Conservation (phyloP, 1,140 invertebrate genomes). For the Steinernema feltiae region DNA sequence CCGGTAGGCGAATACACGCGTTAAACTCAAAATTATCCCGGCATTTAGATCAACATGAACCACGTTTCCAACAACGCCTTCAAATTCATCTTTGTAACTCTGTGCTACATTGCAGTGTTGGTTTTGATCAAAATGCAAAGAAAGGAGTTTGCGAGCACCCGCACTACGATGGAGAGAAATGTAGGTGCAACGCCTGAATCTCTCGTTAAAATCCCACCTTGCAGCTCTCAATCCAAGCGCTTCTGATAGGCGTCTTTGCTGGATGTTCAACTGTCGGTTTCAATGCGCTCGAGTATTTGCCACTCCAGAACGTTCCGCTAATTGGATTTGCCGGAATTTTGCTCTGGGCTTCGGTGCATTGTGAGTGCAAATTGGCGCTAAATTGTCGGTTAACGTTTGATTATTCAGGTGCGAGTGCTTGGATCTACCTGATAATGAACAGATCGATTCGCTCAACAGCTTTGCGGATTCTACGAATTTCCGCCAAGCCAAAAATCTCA, state of each 20-base stretch:
- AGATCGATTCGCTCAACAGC: too few relatives aligned
- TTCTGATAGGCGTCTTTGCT: neutral
- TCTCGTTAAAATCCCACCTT: neutral
- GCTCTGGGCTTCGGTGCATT: neutral
- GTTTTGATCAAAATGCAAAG: neutral
- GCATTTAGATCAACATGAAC: neutral
- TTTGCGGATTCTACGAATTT: too few relatives aligned
- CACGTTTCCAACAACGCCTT: neutral
- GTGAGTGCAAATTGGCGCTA: too few relatives aligned
- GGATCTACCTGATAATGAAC: too few relatives aligned
- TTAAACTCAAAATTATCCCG: neutral
- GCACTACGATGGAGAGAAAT: neutral
- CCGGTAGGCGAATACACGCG: neutral
- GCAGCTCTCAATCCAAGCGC: neutral
- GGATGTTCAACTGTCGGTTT: neutral
- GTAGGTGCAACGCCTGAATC: neutral
- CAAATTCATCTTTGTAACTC: neutral
- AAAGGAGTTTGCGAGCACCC: neutral
- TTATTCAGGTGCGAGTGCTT: too few relatives aligned
- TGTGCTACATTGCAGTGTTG: neutral
- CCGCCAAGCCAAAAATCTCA: too few relatives aligned
- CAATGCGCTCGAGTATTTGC: neutral
- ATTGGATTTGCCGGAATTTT: neutral
- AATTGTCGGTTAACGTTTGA: too few relatives aligned
- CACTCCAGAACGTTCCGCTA: neutral